phyloP scores from a whole-genome alignment of 2,113 vertebrate species.

The Blennius ocellaris region DNA sequence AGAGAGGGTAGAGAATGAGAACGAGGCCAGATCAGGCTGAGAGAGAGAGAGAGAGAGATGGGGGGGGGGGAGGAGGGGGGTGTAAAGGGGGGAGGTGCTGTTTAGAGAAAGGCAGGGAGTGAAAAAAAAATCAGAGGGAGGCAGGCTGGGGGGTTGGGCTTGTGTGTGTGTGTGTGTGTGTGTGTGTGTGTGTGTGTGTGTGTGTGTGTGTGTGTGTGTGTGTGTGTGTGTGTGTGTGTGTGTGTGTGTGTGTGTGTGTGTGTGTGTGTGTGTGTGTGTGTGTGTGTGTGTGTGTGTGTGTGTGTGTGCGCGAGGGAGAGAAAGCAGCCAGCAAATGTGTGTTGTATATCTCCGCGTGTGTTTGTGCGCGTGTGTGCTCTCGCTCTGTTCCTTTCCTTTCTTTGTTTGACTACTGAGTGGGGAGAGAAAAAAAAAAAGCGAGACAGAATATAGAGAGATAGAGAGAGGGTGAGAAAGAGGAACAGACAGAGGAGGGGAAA shows the following conservation, averaged over 20 bases:
- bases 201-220: conserved; percentile 27
- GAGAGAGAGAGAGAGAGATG: not conserved
- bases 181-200: conserved; percentile 55
- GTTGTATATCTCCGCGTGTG: conserved; percentile 61
- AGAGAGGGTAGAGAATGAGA: conserved; percentile 78
- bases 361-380: conserved; percentile 59
- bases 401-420: conserved; percentile 88
- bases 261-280: conserved; percentile 49
- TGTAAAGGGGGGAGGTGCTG: conserved; percentile 81
- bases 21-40: conserved; percentile 80
- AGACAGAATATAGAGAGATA: conserved; percentile 77
- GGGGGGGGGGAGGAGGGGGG: conserved; percentile 57
- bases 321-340: conserved; percentile 71
- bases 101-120: conserved; percentile 82
- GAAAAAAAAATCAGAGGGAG: conserved; percentile 76
- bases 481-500: conserved; percentile 47
- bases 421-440: conserved; percentile 63
- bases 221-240: conserved; percentile 58
- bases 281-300: conserved; percentile 46
- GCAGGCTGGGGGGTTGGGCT: conserved; percentile 85
- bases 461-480: conserved; percentile 64
- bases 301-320: conserved; percentile 65
- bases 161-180: conserved; percentile 58
- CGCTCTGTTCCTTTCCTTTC: conserved; percentile 85
- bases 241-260: conserved; percentile 61